Evolutionary conservation across 1,140 invertebrate genomes (phyloP).

Genomic region (Heliothis subflexa): DNA sequence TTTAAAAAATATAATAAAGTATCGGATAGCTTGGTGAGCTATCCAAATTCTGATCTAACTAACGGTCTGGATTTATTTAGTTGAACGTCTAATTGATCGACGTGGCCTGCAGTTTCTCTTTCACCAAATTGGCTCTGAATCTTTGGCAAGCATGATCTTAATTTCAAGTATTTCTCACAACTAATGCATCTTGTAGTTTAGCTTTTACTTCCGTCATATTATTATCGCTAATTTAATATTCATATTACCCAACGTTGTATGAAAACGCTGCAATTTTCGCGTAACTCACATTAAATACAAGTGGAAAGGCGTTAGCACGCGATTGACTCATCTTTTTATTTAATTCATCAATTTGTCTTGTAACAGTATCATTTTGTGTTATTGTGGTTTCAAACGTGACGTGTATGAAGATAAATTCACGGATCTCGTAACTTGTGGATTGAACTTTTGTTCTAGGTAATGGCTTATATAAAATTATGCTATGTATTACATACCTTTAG

Average conservation of each 20-base stretch:
- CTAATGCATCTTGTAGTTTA: not conserved
- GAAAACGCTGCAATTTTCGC: conserved; percentile 36
- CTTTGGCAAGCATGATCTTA: too few relatives aligned
- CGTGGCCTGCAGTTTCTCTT: not conserved
- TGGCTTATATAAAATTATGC: not conserved
- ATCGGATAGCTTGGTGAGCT: not conserved
- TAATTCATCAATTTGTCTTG: conserved; percentile 39
- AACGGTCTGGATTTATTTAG: not conserved
- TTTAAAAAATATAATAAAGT: conserved; percentile 7
- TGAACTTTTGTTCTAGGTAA: conserved; percentile 20
- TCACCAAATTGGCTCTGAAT: not conserved
- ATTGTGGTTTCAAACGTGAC: conserved; percentile 10
- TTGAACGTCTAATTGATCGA: not conserved
- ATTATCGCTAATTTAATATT: conserved; percentile 22
- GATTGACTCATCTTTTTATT: conserved; percentile 31
- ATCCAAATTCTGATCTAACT: not conserved
- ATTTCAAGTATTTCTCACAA: not conserved
- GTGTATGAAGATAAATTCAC: conserved; percentile 21
- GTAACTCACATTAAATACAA: conserved; percentile 23
- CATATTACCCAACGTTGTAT: conserved; percentile 11
- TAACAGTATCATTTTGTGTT: conserved; percentile 22
- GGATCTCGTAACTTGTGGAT: conserved; percentile 2
- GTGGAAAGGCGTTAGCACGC: conserved; percentile 16
- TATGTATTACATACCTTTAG: not conserved
- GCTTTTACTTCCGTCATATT: not conserved